Evolutionary conservation across 2,797 vertebrate species (phyloP).

Genomic region (Cynopterus sphinx): DNA sequence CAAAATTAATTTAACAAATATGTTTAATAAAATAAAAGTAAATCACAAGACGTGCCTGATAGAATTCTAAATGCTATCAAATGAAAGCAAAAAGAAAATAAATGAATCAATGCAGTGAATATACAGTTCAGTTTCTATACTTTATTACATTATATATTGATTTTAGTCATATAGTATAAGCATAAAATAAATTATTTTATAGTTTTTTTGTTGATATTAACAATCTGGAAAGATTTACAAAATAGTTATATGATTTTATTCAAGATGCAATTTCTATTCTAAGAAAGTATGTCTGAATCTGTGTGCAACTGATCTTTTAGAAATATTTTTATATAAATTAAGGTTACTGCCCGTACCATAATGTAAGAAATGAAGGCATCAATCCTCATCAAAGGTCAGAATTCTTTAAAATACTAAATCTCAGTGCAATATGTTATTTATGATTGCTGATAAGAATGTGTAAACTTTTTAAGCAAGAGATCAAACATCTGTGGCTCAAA

Average conservation of each 20-base stretch:
- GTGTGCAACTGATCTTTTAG: conserved; percentile 55
- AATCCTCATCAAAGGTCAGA: conserved; percentile 66
- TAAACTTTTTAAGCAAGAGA: conserved; percentile 72
- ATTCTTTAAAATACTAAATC: conserved; percentile 75
- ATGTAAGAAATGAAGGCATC: conserved; percentile 69
- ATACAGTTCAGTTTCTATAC: background rate
- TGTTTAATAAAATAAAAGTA: background rate
- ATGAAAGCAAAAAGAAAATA: background rate
- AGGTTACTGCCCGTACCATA: conserved; percentile 56
- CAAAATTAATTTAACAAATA: background rate
- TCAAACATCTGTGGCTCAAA: conserved; percentile 54
- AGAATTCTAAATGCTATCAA: background rate
- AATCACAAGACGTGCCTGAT: background rate
- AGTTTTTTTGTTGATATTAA: conserved; percentile 31
- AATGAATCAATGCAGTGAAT: background rate
- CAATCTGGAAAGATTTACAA: conserved; percentile 51
- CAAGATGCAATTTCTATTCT: conserved; percentile 64
- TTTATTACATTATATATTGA: background rate
- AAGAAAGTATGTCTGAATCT: conserved; percentile 65
- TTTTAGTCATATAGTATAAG: background rate
- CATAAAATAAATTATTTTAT: background rate
- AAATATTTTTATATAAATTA: conserved; percentile 75
- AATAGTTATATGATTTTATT: conserved; percentile 62
- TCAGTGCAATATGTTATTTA: conserved; percentile 66
- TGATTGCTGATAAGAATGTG: conserved; percentile 69